Conservation (phyloP, 2,888 invertebrate genomes). For the Eledone cirrhosa region DNA sequence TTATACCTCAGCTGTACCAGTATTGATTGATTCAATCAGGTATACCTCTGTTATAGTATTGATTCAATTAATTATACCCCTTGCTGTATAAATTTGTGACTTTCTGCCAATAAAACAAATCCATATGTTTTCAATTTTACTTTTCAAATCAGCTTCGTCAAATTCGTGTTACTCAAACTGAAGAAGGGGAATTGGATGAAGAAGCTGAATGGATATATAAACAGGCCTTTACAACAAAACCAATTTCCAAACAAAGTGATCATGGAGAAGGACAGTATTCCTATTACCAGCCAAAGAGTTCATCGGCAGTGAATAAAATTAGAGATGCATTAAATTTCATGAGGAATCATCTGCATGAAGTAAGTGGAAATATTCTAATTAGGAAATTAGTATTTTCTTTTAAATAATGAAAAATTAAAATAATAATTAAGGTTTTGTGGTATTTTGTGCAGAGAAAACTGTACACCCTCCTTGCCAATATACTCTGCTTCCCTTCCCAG, state of each 20-base stretch:
- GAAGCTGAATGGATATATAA: constrained; percentile 98
- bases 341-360: constrained; percentile 90
- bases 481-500: no score
- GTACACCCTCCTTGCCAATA: no score
- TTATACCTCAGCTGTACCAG: no score
- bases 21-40: no score
- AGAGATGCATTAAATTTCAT: constrained; percentile 94
- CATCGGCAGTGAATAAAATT: constrained; percentile 75
- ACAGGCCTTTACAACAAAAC: constrained; percentile 86
- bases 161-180: constrained; percentile 80
- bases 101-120: no score
- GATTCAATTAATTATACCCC: no score
- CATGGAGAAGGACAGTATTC: constrained; percentile 27
- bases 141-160: constrained; percentile 78
- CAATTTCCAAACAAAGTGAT: constrained; percentile 80
- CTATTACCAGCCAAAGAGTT: constrained; percentile 39
- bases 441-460: no score
- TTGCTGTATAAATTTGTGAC: no score
- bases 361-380: constrained; percentile 36
- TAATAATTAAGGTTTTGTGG: no score
- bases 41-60: no score
- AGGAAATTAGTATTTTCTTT: no score
- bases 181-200: constrained; percentile 80
- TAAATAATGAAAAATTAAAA: no score
- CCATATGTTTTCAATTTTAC: background rate